Conservation (phyloP, 2,113 vertebrate species). For the Psilopsiagon aurifrons region DNA sequence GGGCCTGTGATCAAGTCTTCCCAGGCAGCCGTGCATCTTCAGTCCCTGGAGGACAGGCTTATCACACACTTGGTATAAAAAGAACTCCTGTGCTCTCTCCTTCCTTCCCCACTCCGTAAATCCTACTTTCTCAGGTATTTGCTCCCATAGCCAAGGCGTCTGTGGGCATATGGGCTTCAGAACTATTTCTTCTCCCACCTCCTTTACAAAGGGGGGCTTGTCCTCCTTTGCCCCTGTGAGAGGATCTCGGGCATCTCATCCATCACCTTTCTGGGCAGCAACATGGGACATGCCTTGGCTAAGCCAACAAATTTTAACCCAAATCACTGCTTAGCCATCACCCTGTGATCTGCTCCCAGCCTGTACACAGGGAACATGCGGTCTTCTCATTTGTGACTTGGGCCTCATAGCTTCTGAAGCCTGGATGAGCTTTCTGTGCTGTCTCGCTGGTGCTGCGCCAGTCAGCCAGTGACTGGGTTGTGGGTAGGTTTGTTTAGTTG, state of each 20-base stretch:
- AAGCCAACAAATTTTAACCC: background rate
- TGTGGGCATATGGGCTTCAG: background rate
- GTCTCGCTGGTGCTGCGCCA: background rate
- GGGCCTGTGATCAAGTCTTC: background rate
- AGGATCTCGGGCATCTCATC: background rate
- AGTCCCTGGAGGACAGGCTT: background rate
- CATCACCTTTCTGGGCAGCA: background rate
- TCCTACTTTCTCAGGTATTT: background rate
- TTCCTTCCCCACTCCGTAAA: background rate
- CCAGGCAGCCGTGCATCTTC: background rate
- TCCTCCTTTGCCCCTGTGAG: background rate
- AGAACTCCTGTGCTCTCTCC: background rate
- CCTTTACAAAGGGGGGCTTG: background rate
- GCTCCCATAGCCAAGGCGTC: background rate
- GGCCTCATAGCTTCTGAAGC: background rate
- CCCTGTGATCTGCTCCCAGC: background rate
- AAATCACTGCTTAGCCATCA: background rate
- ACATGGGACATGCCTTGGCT: rapidly evolving
- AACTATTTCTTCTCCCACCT: background rate
- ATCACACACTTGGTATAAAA: background rate
- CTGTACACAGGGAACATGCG: background rate
- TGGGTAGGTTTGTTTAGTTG: background rate
- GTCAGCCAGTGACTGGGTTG: background rate
- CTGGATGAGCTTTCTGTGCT: background rate
- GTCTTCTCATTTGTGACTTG: background rate